phyloP scores from a whole-genome alignment of 2,888 invertebrate genomes.

The Macrosoma leucophasiata region DNA sequence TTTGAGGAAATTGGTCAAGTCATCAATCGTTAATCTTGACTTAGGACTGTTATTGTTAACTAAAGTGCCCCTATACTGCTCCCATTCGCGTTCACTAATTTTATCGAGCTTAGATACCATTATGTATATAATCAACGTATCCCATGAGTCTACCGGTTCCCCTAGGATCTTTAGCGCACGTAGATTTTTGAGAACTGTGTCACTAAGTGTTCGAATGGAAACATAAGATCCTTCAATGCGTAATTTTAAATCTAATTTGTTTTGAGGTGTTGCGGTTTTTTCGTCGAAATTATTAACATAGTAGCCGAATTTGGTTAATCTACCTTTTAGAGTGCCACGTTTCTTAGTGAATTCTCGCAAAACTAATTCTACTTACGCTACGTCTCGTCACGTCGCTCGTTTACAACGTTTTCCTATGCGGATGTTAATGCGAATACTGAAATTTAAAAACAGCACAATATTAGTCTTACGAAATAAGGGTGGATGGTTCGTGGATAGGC shows the following conservation, averaged over 20 bases:
- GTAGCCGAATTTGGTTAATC: conserved; percentile 6
- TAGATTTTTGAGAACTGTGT: conserved; percentile 20
- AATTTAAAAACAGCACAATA: too few relatives aligned
- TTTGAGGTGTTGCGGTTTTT: conserved; percentile 1
- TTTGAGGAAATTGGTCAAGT: conserved; percentile 8
- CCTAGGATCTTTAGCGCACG: conserved; percentile 19
- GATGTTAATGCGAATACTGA: too few relatives aligned
- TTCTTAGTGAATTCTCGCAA: conserved; percentile 6
- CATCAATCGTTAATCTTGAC: conserved; percentile 3
- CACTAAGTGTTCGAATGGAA: conserved; percentile 20
- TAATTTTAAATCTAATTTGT: conserved; percentile 12
- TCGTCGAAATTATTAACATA: conserved; percentile 1
- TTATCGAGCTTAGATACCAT: conserved; percentile 24
- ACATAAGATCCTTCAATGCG: conserved; percentile 17
- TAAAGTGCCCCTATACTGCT: conserved; percentile 10
- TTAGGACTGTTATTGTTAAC: conserved; percentile 1
- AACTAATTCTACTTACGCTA: too few relatives aligned
- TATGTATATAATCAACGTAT: conserved; percentile 20
- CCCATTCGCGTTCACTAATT: conserved; percentile 23
- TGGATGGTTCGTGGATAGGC: too few relatives aligned
- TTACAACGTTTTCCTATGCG: too few relatives aligned
- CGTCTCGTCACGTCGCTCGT: too few relatives aligned
- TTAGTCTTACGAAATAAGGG: too few relatives aligned
- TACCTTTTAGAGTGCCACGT: conserved; percentile 9
- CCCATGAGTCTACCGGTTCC: conserved; percentile 19